Base-by-base conservation (phyloP, 2,797 vertebrate genomes). In the Manis javanica region DNA sequence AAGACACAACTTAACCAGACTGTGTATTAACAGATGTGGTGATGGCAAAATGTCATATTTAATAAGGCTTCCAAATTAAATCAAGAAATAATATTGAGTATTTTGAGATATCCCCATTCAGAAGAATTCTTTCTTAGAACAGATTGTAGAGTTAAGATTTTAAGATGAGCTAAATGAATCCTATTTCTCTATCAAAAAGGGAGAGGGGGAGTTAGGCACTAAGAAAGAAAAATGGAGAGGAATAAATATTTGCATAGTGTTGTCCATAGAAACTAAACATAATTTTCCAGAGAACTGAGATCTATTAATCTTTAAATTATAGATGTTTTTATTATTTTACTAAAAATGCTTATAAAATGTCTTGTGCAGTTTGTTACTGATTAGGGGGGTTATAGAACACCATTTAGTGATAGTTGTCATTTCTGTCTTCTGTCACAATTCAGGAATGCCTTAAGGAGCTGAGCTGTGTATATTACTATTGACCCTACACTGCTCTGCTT, bases 181-280 rank as follows among this genome's bases (percentile, higher is more conserved):
- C 61, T 39, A 14, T 72, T 95, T 93, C 34, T 83, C 39, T n/a
- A 29, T 82, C 74, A 87, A 49, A 81, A 74, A 69, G 63, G 7
- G 26, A 14, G n/a, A 14, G 4, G 3, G 11, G 15, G 26, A 46
- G 10, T 42, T 72, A 46, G 42, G 16, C 16, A 49, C 42, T 66
- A 72, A 19, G 42, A 92, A 95, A 61, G 86, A 94, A 63, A 91
- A 92, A 59, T 53, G n/a, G 29, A 95, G 57, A 71, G n/a, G n/a
- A 71, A 26, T 63, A 63, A 61, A 46, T 91, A 81, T 57, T 49
- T 66, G 2, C 75, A 13, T 89, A 83, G 24, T 26, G 14, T 34
- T 79, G n/a, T 79, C 64, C 23, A 23, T 18, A 64, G 55, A 77
- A 55, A 74, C 23, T 15, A 75, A 75, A 49, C 51, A 46, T 15